Conservation (phyloP, 2,113 vertebrate genomes). For the Gobius niger region DNA sequence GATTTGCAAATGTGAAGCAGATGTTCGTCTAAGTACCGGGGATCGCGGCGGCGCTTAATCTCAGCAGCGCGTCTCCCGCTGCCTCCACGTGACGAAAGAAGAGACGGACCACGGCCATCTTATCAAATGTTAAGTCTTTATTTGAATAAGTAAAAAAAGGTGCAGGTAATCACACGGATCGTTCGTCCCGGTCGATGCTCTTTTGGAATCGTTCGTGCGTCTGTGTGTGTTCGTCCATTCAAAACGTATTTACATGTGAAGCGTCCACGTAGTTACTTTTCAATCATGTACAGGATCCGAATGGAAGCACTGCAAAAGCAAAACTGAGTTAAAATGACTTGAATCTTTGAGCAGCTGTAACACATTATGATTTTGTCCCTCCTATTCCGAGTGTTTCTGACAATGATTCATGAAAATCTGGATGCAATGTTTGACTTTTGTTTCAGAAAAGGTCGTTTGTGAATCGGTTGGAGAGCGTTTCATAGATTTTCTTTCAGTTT, state of each 20-base stretch:
- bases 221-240: slow-evolving; percentile 52
- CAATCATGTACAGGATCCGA: slow-evolving; percentile 77
- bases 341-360: background rate
- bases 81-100: background rate
- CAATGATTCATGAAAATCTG: no score
- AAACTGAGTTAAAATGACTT: background rate
- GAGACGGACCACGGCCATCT: slow-evolving; percentile 52
- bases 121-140: slow-evolving; percentile 85
- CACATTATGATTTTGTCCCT: background rate
- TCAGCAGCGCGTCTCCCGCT: background rate
- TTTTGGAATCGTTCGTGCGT: slow-evolving; percentile 42
- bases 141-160: slow-evolving; percentile 85
- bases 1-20: slow-evolving; percentile 6
- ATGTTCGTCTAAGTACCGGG: background rate
- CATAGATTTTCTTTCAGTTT: no score
- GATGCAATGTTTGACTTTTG: no score
- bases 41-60: background rate
- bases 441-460: no score
- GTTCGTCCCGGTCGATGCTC: slow-evolving; percentile 61
- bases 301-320: slow-evolving; percentile 57
- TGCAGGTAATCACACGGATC: slow-evolving; percentile 78
- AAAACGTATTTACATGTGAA: slow-evolving; percentile 79
- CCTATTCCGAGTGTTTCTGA: no score
- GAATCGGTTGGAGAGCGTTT: no score
- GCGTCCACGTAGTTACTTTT: slow-evolving; percentile 69